Base-by-base conservation (phyloP, 1,140 invertebrate species). In the Cephus cinctus region DNA sequence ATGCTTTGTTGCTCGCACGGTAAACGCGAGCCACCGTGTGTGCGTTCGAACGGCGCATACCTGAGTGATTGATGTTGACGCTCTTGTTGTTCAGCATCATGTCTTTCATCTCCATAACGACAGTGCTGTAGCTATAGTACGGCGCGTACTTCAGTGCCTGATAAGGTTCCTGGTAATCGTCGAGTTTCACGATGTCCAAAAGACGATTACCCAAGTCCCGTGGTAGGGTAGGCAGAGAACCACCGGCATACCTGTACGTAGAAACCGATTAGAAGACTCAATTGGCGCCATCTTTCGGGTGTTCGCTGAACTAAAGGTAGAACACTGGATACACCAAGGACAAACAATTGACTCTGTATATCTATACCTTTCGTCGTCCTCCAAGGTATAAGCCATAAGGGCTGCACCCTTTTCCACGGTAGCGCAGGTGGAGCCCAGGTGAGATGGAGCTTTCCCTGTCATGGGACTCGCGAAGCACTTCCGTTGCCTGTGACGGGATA, bases 151-250 rank as follows among this genome's bases (percentile, higher is more conserved):
- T 85, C 41, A 87, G 74, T 0, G 86, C 85, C 64, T 89, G 86
- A 70, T 88, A 89, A 5, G 87, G 87, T 70, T 89, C 87, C 63
- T 89, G 87, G 71, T 89, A 89, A 61, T 88, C 86, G 61, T 88
- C 86, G 27, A 83, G 79, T 69, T 87, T 87, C 38, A 82, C 78
- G 48, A 77, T 75, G 54, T 77, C 73, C 35, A 77, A 59, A 21
- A 73, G 63, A 55, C 70, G 71, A 55, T 77, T 76, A 22, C 71
- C 75, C 27, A 76, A 61, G 41, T 67, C 79, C 52, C 60, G 76
- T 14, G 64, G 71, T 46, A 66, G 53, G 32, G 73, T 75, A 43
- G 82, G 79, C 18, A 79, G 61, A 8, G 70, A 75, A 27, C 81
- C 76, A 2, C 82, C 82, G 35, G 84, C 69, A 50, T 76, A 76